Evolutionary conservation across 2,888 invertebrate species (phyloP).

Genomic region (Sthenelais limicola): DNA sequence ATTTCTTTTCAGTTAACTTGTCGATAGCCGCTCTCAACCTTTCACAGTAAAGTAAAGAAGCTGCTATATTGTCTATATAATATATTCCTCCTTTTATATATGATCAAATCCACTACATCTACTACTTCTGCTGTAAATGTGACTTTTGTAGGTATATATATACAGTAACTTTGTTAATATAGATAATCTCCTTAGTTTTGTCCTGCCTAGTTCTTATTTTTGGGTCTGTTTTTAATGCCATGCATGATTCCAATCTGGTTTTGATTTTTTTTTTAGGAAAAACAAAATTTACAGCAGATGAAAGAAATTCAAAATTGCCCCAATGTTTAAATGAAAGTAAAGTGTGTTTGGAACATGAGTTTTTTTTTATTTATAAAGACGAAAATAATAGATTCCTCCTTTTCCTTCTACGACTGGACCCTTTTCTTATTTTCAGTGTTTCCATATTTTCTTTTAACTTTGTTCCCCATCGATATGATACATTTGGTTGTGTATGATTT

Average conservation of each 20-base stretch:
- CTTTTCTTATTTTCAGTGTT: too few relatives aligned
- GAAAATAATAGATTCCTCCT: too few relatives aligned
- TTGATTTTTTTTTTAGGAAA: background rate
- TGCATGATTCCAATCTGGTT: slow-evolving; percentile 16
- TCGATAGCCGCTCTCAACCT: slow-evolving; percentile 45
- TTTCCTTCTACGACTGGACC: too few relatives aligned
- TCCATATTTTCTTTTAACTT: too few relatives aligned
- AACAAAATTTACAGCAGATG: slow-evolving; percentile 17
- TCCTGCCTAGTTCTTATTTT: slow-evolving; percentile 19
- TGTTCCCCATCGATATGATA: too few relatives aligned
- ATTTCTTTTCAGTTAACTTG: slow-evolving; percentile 45
- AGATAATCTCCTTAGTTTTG: slow-evolving; percentile 34
- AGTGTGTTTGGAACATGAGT: too few relatives aligned
- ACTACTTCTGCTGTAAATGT: slow-evolving; percentile 40
- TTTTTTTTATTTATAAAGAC: too few relatives aligned
- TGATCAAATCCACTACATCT: slow-evolving; percentile 38
- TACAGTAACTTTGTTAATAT: slow-evolving; percentile 43
- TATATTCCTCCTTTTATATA: slow-evolving; percentile 36
- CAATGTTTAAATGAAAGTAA: too few relatives aligned
- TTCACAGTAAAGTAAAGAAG: slow-evolving; percentile 43
- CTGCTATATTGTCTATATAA: slow-evolving; percentile 43
- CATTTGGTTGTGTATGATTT: too few relatives aligned
- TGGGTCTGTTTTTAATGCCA: slow-evolving; percentile 21
- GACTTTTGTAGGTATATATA: slow-evolving; percentile 44
- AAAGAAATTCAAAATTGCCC: slow-evolving; percentile 21